phyloP scores from a whole-genome alignment of 2,888 invertebrate genomes.

The Nymphalis urticae region DNA sequence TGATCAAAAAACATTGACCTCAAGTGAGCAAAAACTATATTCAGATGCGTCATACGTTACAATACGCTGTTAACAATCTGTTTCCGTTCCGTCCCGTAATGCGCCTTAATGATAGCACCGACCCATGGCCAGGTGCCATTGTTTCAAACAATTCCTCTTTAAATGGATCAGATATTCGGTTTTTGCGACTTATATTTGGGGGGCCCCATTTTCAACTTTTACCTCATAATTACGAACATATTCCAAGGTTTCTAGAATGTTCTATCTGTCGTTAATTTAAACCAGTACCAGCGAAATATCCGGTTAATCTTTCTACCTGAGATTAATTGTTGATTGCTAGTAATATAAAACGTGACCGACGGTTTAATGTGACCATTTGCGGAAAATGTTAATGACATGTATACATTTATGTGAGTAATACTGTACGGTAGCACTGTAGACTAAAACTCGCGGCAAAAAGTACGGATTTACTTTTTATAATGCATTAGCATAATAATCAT shows the following conservation, averaged over 20 bases:
- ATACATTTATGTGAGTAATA: neutral
- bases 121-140: constrained; percentile 46
- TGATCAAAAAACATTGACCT: constrained; percentile 31
- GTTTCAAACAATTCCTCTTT: constrained; percentile 26
- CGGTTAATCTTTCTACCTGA: constrained; percentile 2
- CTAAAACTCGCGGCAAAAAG: neutral
- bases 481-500: neutral
- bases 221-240: neutral
- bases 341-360: constrained; percentile 8
- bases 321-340: constrained; percentile 11
- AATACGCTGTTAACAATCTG: constrained; percentile 29
- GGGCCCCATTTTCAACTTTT: constrained; percentile 1
- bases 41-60: constrained; percentile 36
- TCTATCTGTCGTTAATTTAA: neutral
- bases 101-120: constrained; percentile 53
- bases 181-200: constrained; percentile 6
- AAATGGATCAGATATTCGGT: constrained; percentile 5
- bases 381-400: constrained; percentile 4
- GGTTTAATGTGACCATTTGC: constrained; percentile 5
- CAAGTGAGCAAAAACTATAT: constrained; percentile 25
- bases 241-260: neutral
- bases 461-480: neutral
- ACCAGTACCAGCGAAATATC: neutral
- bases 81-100: constrained; percentile 35
- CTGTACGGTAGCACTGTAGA: neutral